Evolutionary conservation across 2,113 vertebrate genomes (phyloP), one percentile per base, ranked within the genome.

Genomic region (Willisornis vidua): DNA sequence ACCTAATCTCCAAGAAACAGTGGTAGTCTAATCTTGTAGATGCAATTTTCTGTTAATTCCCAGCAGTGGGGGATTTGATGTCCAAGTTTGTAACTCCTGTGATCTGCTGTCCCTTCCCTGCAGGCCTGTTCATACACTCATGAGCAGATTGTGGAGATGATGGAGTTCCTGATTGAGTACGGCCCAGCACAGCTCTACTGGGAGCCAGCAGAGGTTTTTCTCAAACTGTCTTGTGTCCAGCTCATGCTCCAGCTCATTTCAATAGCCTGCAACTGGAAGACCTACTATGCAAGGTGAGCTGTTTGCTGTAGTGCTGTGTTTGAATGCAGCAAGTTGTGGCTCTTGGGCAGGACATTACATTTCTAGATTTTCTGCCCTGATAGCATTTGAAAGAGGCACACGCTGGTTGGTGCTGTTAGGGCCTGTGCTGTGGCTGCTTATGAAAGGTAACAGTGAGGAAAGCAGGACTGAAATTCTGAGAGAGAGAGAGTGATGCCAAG

Each of bases 91-190:
- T 89, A 90, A 71, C 61, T 25, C 46, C 43, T 61, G 55, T 92
- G 51, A 72, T 48, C 58, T 86, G 62, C 46, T 89, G 43, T 63
- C 17, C 20, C 93, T 66, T 96, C 18, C 55, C 31, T 94, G 33
- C 87, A 99, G 99, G 99, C 99, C 3, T 99, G 99, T 89, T 99
- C 99, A 3, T 99, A 99, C 77, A 99, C 98, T 78, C 99, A 99
- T 14, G 99, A 99, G 79, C 99, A 99, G 97, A 99, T 99, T 94
- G 99, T 99, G 85, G 99, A 99, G 94, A 99, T 99, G 99, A 99
- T 99, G 99, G 99, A 99, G 95, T 99, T 99, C 95, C 98, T 99
- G 48, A 99, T 99, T 41, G 99, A 99, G 92, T 99, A 99, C 25
- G 99, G 99, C 19, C 99, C 99, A 17, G 99, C 98, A 3, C 98